Base-by-base conservation (phyloP, 2,797 vertebrate species). In the Amniataba percoides region DNA sequence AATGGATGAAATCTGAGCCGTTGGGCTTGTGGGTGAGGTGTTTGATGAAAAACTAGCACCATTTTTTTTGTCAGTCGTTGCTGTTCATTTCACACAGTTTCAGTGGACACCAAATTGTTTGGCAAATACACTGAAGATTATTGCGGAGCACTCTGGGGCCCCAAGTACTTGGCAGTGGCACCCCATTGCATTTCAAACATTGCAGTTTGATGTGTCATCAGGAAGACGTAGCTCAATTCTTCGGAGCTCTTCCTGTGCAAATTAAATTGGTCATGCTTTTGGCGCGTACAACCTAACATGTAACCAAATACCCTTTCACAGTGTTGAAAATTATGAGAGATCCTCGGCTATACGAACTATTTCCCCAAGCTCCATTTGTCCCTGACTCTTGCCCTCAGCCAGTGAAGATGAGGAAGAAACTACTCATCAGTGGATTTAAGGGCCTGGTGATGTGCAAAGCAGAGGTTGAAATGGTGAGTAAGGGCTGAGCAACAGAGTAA, bases 131-230 rank as follows among this genome's bases (percentile, higher is more conserved):
- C 36, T 42, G 34, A 71, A 69, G 67, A 79, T 87, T 81, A 84
- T 74, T 75, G 59, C 57, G 0, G 5, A 79, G 66, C 55, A 59
- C 77, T 60, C 48, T 5, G 25, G 57, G 61, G 39, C n/a, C 66
- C 61, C 49, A 7, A 76, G 56, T 62, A 56, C 65, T 92, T 93
- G 89, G 87, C 84, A 84, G 67, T 58, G 56, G 87, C 83, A 72
- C 72, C 39, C 46, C 21, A 5, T 67, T 65, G 84, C 90, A 93
- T 94, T 93, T 92, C 84, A 90, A 66, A 73, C 92, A 92, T 91
- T 88, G 92, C 53, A 88, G 61, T 80, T 87, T 82, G 77, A 88
- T 93, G 93, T 90, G 91, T 95, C 93, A 94, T 84, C 84, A 80
- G 79, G 86, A 89, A 87, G 86, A 92, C 56, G 46, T 85, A 60